Evolutionary conservation across 2,113 vertebrate genomes (phyloP).

Genomic region (Thymallus thymallus): DNA sequence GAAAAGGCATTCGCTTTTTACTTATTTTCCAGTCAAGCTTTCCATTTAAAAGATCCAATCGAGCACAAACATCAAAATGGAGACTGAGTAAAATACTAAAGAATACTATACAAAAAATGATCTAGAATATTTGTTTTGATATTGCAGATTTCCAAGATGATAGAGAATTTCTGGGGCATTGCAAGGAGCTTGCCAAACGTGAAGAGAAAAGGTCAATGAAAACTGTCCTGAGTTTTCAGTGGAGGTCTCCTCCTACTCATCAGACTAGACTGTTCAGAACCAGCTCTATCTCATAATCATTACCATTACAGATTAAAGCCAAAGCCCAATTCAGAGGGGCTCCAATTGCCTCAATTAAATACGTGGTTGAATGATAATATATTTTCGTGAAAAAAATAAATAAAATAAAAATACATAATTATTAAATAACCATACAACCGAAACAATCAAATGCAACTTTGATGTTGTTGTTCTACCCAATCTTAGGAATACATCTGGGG

Average conservation of each 20-base stretch:
- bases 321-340: constrained; percentile 72
- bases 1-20: constrained; percentile 65
- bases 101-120: constrained; percentile 10
- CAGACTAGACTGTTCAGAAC: constrained; percentile 48
- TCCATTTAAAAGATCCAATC: constrained; percentile 67
- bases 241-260: constrained; percentile 51
- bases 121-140: not conserved
- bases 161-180: not conserved
- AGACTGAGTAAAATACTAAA: constrained; percentile 29
- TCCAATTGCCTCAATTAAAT: constrained; percentile 83
- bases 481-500: constrained; percentile 72
- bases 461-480: constrained; percentile 72
- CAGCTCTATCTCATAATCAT: constrained; percentile 78
- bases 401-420: constrained; percentile 53
- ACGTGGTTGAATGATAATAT: constrained; percentile 83
- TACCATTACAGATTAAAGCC: constrained; percentile 82
- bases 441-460: constrained; percentile 76
- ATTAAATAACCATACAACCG: constrained; percentile 81
- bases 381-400: constrained; percentile 70
- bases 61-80: constrained; percentile 48
- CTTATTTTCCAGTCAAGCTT: constrained; percentile 58
- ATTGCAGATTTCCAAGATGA: not conserved
- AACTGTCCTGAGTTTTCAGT: constrained; percentile 45
- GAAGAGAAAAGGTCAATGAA: constrained; percentile 11
- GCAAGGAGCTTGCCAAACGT: not conserved